Conservation (phyloP, 2,113 vertebrate genomes). For the Mohoua ochrocephala region DNA sequence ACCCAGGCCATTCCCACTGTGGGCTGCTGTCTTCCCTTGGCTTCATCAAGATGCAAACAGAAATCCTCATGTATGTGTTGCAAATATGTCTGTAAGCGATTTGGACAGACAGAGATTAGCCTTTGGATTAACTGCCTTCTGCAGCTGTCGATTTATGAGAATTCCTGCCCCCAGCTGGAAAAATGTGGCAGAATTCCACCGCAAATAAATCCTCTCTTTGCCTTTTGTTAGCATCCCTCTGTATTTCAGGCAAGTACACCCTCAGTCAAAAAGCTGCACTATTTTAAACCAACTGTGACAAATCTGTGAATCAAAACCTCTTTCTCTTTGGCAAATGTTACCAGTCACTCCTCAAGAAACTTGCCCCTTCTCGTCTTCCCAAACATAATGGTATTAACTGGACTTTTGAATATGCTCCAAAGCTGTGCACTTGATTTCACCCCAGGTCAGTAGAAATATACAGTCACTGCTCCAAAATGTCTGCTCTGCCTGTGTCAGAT, state of each 20-base stretch:
- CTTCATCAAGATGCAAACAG: background rate
- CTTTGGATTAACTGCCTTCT: slow-evolving; percentile 26
- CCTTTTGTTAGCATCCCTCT: slow-evolving; percentile 22
- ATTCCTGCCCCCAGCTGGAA: slow-evolving; percentile 42
- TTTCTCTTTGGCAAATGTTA: slow-evolving; percentile 38
- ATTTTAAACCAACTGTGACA: slow-evolving; percentile 47
- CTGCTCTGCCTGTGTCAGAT: background rate
- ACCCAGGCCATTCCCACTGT: background rate
- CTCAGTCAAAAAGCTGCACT: background rate
- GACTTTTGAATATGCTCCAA: background rate
- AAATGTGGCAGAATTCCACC: slow-evolving; percentile 28
- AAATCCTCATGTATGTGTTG: background rate
- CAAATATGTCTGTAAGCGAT: slow-evolving; percentile 11
- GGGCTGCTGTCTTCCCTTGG: background rate
- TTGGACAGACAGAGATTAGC: slow-evolving; percentile 54
- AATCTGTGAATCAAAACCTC: slow-evolving; percentile 34
- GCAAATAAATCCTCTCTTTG: background rate
- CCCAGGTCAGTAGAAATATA: background rate
- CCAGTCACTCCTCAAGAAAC: slow-evolving; percentile 25
- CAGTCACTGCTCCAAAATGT: background rate
- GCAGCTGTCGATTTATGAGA: slow-evolving; percentile 43
- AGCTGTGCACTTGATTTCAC: background rate
- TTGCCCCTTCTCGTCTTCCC: slow-evolving; percentile 15
- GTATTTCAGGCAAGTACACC: background rate
- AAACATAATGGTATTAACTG: slow-evolving; percentile 17